Evolutionary conservation across 2,797 vertebrate genomes (phyloP).

Genomic region (Periparus ater): DNA sequence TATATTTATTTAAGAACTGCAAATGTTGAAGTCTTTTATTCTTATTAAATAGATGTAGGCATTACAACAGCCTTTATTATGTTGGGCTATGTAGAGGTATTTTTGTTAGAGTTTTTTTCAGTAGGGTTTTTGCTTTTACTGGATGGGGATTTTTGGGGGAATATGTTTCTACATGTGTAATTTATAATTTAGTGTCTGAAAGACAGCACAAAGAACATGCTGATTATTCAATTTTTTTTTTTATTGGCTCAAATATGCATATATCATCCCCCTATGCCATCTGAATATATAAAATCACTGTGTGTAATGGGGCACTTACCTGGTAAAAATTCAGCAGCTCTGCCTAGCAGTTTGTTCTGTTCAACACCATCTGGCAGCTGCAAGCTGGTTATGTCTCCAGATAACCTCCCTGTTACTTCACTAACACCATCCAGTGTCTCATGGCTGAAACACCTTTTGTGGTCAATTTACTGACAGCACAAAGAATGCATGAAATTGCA

Average conservation of each 20-base stretch:
- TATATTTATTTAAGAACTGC: neutral
- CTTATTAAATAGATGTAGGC: neutral
- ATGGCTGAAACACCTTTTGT: neutral
- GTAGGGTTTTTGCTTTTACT: neutral
- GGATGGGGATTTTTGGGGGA: neutral
- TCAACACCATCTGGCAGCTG: constrained; percentile 33
- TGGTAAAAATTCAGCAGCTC: constrained; percentile 24
- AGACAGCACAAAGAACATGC: neutral
- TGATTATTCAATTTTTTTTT: neutral
- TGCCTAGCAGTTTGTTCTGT: neutral
- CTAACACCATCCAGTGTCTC: neutral
- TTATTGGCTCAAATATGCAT: neutral
- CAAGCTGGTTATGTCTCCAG: neutral
- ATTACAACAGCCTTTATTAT: neutral
- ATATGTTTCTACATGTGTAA: neutral
- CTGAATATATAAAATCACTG: neutral
- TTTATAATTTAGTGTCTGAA: neutral
- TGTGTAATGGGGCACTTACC: neutral
- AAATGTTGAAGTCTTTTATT: neutral
- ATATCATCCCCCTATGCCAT: neutral
- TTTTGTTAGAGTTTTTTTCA: neutral
- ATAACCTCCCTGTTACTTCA: neutral
- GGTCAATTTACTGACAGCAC: neutral
- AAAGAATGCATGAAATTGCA: neutral
- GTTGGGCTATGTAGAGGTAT: neutral